phyloP scores from a whole-genome alignment of 2,797 vertebrate species.

The Danio choprae region DNA sequence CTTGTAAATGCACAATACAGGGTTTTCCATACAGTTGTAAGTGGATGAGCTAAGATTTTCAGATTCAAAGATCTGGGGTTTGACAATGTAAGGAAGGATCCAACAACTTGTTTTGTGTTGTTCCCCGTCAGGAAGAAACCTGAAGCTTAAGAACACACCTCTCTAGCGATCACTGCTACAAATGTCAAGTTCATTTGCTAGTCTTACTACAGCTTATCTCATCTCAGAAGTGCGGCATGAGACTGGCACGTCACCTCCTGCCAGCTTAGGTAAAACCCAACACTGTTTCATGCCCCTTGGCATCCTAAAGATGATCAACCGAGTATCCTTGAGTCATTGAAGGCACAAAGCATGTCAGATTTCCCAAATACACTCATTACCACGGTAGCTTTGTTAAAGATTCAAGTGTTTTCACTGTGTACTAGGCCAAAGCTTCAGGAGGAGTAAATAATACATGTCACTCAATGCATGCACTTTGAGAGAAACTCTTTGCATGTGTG shows the following conservation, averaged over 20 bases:
- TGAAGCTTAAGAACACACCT: background rate
- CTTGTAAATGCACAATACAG: no score
- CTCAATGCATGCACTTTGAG: background rate
- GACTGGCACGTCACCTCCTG: conserved; percentile 31
- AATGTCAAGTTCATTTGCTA: conserved; percentile 8
- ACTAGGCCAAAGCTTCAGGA: background rate
- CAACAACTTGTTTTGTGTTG: background rate
- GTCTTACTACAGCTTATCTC: conserved; percentile 9
- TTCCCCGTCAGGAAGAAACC: background rate
- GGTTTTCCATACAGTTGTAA: no score
- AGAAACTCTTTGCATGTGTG: background rate
- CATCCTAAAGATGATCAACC: background rate
- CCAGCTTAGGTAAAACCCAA: conserved; percentile 15
- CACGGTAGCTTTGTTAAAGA: background rate
- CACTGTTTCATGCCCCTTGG: background rate
- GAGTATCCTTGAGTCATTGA: conserved; percentile 14
- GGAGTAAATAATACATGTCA: conserved; percentile 16
- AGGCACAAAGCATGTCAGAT: background rate
- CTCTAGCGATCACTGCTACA: conserved; percentile 9
- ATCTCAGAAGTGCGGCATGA: conserved; percentile 21
- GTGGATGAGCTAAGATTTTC: no score
- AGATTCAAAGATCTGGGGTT: background rate
- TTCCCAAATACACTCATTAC: conserved; percentile 4
- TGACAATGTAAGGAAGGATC: background rate
- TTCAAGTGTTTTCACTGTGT: conserved; percentile 11